Evolutionary conservation across 92 coral and sea anemone genomes (phyloP).

Genomic region (Diadumene lineata): DNA sequence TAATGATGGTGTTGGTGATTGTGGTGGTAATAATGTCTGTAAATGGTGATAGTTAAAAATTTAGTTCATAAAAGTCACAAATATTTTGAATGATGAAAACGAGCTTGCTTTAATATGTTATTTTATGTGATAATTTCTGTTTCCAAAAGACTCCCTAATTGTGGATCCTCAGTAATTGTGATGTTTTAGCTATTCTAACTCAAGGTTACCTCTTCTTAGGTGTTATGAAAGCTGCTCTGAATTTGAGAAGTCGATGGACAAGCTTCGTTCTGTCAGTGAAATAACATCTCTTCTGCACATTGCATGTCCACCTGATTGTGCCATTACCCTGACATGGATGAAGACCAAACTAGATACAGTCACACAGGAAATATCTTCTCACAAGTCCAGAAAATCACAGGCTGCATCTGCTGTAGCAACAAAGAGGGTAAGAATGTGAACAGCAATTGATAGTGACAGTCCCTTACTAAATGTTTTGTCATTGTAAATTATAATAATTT

Average conservation of each 20-base stretch:
- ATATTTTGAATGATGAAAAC: too few species aligned
- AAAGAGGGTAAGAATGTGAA: constrained; percentile 58
- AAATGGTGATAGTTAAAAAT: too few species aligned
- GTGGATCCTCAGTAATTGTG: too few species aligned
- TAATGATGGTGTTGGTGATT: too few species aligned
- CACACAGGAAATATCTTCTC: constrained; percentile 74
- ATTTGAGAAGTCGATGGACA: constrained; percentile 76
- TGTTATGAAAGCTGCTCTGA: constrained; percentile 83
- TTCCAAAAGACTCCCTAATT: too few species aligned
- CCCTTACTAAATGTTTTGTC: not conserved
- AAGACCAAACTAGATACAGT: constrained; percentile 72
- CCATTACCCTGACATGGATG: constrained; percentile 97
- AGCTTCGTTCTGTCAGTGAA: constrained; percentile 70
- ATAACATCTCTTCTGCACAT: constrained; percentile 75
- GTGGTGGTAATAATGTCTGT: too few species aligned
- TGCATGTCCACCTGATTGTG: constrained; percentile 84
- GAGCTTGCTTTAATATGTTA: too few species aligned
- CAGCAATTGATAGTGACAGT: not conserved
- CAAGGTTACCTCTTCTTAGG: constrained; percentile 55
- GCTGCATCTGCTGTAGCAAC: constrained; percentile 57
- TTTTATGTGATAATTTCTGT: too few species aligned
- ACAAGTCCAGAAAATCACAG: constrained; percentile 79
- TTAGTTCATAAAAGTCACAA: too few species aligned
- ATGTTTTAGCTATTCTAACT: too few species aligned
- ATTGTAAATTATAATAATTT: not conserved